phyloP scores from a whole-genome alignment of 2,888 invertebrate species.

The Colletes collaris region DNA sequence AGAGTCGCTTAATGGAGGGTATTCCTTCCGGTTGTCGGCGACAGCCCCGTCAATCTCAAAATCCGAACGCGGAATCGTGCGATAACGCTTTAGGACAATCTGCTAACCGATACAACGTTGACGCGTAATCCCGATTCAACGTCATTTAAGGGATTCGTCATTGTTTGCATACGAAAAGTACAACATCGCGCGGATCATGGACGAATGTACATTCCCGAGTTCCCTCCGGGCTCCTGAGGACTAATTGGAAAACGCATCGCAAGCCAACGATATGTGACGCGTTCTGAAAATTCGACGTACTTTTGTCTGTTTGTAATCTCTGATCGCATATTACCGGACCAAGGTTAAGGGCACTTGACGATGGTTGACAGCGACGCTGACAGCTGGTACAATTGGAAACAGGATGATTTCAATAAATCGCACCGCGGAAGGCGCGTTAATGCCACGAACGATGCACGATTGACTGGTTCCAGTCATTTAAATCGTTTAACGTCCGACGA shows the following conservation, averaged over 20 bases:
- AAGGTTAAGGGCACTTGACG: conserved; percentile 61
- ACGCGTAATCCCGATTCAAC: neutral
- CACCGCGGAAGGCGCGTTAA: neutral
- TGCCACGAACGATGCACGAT: neutral
- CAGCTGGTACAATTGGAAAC: conserved; percentile 65
- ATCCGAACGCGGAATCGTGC: conserved; percentile 7
- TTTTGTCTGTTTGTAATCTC: conserved; percentile 41
- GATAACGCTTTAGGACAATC: neutral
- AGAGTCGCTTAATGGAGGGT: conserved; percentile 35
- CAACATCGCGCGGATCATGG: conserved; percentile 66
- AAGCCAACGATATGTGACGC: conserved; percentile 33
- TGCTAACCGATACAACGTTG: conserved; percentile 8
- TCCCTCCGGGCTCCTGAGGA: conserved; percentile 13
- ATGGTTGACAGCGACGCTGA: conserved; percentile 72
- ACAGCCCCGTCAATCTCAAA: conserved; percentile 26
- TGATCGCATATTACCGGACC: conserved; percentile 51
- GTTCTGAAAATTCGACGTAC: conserved; percentile 23
- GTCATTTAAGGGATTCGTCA: conserved; percentile 52
- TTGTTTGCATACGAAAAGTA: conserved; percentile 60
- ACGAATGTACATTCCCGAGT: conserved; percentile 56
- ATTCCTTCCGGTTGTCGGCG: conserved; percentile 23
- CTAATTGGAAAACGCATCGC: conserved; percentile 13
- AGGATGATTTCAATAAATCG: conserved; percentile 33
- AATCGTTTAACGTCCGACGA: conserved; percentile 13
- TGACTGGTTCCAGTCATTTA: neutral